Conservation (phyloP, 2,888 invertebrate species). For the Encarsia formosa region DNA sequence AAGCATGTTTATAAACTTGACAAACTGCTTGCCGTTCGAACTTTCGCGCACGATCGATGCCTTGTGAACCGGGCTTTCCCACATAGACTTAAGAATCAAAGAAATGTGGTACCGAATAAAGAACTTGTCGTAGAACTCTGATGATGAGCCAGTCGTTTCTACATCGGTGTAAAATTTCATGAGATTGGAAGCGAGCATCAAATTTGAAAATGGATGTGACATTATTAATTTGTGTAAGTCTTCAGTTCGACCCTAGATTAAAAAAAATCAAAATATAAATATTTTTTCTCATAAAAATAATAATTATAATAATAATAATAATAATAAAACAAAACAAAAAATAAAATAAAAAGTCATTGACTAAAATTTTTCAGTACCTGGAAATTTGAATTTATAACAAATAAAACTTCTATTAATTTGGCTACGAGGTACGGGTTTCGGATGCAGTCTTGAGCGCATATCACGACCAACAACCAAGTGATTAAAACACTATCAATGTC, state of each 20-base stretch:
- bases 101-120: conserved; percentile 97
- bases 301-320: not conserved
- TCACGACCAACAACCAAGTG: conserved; percentile 82
- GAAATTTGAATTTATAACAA: conserved; percentile 71
- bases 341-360: not conserved
- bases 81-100: conserved; percentile 92
- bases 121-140: conserved; percentile 99
- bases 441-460: conserved; percentile 86
- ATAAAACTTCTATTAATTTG: conserved; percentile 89
- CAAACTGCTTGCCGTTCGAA: conserved; percentile 85
- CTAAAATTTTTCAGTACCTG: conserved; percentile 51
- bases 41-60: conserved; percentile 88
- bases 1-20: conserved; percentile 94
- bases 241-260: conserved; percentile 46
- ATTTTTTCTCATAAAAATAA: not conserved
- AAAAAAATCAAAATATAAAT: not conserved
- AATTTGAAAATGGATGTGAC: conserved; percentile 80
- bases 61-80: conserved; percentile 85
- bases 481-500: conserved; percentile 79
- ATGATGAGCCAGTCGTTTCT: conserved; percentile 95
- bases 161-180: conserved; percentile 99
- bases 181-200: conserved; percentile 78
- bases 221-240: conserved; percentile 73
- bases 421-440: conserved; percentile 96
- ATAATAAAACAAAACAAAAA: not conserved